phyloP scores from a whole-genome alignment of 1,140 invertebrate genomes.

The Bombus sylvicola region DNA sequence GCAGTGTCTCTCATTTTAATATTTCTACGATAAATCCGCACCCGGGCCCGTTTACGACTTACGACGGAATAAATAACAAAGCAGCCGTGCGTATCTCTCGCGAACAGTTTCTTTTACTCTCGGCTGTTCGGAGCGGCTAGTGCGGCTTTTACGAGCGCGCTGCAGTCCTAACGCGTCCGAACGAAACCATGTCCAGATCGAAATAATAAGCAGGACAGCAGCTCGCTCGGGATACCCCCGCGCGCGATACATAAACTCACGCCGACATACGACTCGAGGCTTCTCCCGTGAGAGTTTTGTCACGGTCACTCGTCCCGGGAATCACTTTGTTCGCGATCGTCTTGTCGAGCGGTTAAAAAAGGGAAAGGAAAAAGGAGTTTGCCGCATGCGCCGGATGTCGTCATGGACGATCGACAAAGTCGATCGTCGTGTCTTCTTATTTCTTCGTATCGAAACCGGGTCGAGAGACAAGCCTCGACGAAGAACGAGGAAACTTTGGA shows the following conservation, averaged over 20 bases:
- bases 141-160: conserved; percentile 65
- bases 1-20: conserved; percentile 73
- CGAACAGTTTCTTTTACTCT: conserved; percentile 26
- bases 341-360: conserved; percentile 71
- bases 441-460: background rate
- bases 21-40: conserved; percentile 75
- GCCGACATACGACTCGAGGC: conserved; percentile 64
- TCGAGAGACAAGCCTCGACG: background rate
- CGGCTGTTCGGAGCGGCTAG: conserved; percentile 13
- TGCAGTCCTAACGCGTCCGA: conserved; percentile 52
- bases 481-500: background rate
- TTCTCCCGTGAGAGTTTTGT: background rate
- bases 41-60: conserved; percentile 70
- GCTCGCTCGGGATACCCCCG: background rate
- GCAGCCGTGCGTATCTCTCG: conserved; percentile 33
- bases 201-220: conserved; percentile 67
- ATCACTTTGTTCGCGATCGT: background rate
- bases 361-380: background rate
- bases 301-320: background rate
- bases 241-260: conserved; percentile 66
- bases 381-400: background rate
- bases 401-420: conserved; percentile 19
- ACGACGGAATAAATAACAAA: conserved; percentile 75
- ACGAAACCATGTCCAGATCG: conserved; percentile 41
- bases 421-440: background rate